phyloP scores from a whole-genome alignment of 2,888 invertebrate genomes.

The Timandra comae region DNA sequence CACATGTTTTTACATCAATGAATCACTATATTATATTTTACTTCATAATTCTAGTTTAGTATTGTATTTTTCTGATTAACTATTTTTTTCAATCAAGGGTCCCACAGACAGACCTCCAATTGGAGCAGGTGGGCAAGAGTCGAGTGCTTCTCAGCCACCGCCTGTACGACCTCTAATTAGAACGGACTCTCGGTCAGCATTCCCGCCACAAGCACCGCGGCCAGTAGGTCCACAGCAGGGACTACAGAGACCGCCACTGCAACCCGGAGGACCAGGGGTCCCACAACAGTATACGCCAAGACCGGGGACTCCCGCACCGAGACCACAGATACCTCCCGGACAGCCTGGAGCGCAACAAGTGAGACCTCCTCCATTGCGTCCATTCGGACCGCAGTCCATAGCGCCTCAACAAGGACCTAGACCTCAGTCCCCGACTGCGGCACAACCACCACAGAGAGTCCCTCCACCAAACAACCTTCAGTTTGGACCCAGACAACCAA shows the following conservation, averaged over 20 bases:
- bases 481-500: constrained; percentile 68
- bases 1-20: too few relatives aligned
- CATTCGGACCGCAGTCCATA: constrained; percentile 56
- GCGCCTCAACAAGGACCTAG: constrained; percentile 51
- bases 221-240: constrained; percentile 40
- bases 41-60: too few relatives aligned
- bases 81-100: constrained; percentile 47
- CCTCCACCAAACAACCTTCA: constrained; percentile 67
- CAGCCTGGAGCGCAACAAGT: constrained; percentile 43
- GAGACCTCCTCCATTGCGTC: constrained; percentile 49
- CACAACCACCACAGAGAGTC: constrained; percentile 54
- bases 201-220: constrained; percentile 47
- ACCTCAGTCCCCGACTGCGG: constrained; percentile 45
- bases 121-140: constrained; percentile 42
- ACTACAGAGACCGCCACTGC: constrained; percentile 60
- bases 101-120: constrained; percentile 53
- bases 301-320: constrained; percentile 41
- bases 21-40: too few relatives aligned
- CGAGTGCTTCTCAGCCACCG: constrained; percentile 38
- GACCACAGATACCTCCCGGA: constrained; percentile 44
- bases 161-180: constrained; percentile 55
- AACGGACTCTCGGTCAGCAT: constrained; percentile 57
- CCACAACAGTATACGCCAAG: constrained; percentile 53
- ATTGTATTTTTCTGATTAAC: too few relatives aligned
- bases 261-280: constrained; percentile 61